Percentiles rank a stretch among this genome's conserved stretches.
These are phyloP conservation scores for Mormyrops attenuatus DNA, from an alignment of 2,797 vertebrate species.

Conservation along the genomic window DNA sequence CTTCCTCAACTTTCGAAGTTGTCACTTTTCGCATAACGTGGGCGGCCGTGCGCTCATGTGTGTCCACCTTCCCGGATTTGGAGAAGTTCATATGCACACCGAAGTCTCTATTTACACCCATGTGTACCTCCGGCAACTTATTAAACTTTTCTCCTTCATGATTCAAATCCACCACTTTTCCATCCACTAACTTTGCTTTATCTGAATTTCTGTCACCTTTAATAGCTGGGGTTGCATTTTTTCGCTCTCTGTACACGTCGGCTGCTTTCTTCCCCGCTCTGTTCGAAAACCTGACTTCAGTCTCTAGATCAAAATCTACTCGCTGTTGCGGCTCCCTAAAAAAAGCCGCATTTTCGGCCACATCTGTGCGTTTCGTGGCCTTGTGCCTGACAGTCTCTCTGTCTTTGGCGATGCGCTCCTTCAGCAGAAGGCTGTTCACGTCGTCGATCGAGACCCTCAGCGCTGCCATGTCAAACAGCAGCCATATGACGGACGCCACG, in stretches of 20 bases:
- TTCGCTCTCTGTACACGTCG: constrained; percentile 37
- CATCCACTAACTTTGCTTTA: not conserved
- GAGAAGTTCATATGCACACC: not conserved
- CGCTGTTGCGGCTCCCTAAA: constrained; percentile 50
- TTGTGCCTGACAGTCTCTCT: constrained; percentile 36
- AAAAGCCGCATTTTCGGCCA: not conserved
- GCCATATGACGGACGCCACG: constrained; percentile 81
- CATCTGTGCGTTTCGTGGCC: constrained; percentile 24
- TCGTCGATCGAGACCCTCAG: constrained; percentile 79
- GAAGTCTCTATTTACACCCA: not conserved
- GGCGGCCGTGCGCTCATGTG: not conserved
- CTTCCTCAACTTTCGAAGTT: not conserved
- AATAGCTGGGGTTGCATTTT: not conserved
- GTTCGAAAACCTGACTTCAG: constrained; percentile 18
- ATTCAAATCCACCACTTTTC: not conserved
- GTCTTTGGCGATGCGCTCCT: constrained; percentile 54
- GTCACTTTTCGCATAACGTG: constrained; percentile 29
- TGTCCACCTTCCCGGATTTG: constrained; percentile 25
- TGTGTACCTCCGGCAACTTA: constrained; percentile 24
- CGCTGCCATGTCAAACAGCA: constrained; percentile 90
- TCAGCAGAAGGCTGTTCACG: constrained; percentile 56
- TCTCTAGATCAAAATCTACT: constrained; percentile 25
- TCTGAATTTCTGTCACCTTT: not conserved
- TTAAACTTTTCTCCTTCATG: not conserved
- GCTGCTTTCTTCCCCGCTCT: constrained; percentile 6